A percentile compares a stretch with the other conserved stretches of the same genome.
phyloP scores from a whole-genome alignment of 2,888 invertebrate species.

The Ectemnius cavifrons region DNA sequence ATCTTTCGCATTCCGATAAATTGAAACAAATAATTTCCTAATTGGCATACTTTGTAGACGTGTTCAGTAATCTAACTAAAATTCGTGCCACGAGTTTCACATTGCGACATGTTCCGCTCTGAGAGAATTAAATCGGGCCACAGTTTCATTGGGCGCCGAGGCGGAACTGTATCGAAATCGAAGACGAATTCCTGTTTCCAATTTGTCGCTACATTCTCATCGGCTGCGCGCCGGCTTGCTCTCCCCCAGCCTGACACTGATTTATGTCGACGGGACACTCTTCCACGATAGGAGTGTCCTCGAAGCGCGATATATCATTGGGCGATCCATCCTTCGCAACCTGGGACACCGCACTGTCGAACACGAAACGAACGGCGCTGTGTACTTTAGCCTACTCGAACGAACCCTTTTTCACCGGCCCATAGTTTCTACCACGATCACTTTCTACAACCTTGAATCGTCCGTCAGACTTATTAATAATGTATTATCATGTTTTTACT shows the following conservation, averaged over 20 bases:
- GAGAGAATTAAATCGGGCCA: slow-evolving; percentile 30
- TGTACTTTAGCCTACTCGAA: background rate
- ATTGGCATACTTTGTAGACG: too few relatives aligned
- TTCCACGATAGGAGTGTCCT: slow-evolving; percentile 13
- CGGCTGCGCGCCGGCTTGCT: slow-evolving; percentile 12
- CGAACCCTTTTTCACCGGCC: too few relatives aligned
- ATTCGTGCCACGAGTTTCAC: background rate
- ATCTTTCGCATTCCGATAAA: too few relatives aligned
- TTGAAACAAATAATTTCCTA: too few relatives aligned
- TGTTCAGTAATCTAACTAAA: too few relatives aligned
- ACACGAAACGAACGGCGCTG: background rate
- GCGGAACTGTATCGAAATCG: slow-evolving; percentile 18
- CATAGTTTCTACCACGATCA: too few relatives aligned
- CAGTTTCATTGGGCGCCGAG: background rate
- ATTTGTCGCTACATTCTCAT: slow-evolving; percentile 47
- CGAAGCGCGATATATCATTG: slow-evolving; percentile 28
- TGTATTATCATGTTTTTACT: too few relatives aligned
- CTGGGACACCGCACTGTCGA: background rate
- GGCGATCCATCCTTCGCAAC: slow-evolving; percentile 15
- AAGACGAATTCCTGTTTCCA: slow-evolving; percentile 41
- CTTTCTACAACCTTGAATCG: too few relatives aligned
- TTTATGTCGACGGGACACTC: slow-evolving; percentile 35
- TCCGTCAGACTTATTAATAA: too few relatives aligned
- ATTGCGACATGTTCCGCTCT: slow-evolving; percentile 5
- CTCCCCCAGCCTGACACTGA: slow-evolving; percentile 34